Evolutionary conservation across 2,113 vertebrate species (phyloP).

Genomic region (Falco punctatus): DNA sequence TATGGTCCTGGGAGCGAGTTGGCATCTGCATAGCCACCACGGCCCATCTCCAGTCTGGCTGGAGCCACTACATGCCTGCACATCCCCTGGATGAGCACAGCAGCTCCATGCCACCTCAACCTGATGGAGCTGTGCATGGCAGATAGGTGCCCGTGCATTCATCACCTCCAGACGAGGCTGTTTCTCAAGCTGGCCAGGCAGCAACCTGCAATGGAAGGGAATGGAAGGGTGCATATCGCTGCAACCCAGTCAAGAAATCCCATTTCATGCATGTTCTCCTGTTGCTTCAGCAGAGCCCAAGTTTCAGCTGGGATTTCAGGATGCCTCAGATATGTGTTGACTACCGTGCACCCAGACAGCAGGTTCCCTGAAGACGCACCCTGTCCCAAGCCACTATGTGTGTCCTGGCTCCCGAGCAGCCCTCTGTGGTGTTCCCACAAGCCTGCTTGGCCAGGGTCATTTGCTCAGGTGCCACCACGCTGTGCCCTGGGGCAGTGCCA

Average conservation of each 20-base stretch:
- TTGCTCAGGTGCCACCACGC: background rate
- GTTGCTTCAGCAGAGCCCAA: background rate
- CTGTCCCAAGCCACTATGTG: background rate
- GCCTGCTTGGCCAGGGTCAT: background rate
- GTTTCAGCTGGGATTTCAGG: background rate
- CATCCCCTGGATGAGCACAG: background rate
- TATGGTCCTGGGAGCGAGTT: rapidly evolving
- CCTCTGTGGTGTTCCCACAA: rapidly evolving
- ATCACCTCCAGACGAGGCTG: rapidly evolving
- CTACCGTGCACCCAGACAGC: too few relatives aligned
- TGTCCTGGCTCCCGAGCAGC: rapidly evolving
- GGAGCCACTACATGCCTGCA: background rate
- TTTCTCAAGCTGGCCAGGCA: background rate
- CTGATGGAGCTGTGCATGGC: background rate
- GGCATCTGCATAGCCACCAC: background rate
- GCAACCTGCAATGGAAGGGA: background rate
- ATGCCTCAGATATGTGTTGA: rapidly evolving
- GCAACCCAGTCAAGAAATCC: background rate
- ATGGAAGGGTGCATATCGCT: background rate
- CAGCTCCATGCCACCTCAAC: rapidly evolving
- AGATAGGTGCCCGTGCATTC: rapidly evolving
- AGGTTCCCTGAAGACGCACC: background rate
- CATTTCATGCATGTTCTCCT: background rate
- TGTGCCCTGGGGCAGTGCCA: background rate
- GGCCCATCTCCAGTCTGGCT: background rate